Percentiles rank a stretch among this genome's conserved stretches.
Evolutionary conservation across 2,888 invertebrate species (phyloP).

Genomic region (Sympetrum striolatum): DNA sequence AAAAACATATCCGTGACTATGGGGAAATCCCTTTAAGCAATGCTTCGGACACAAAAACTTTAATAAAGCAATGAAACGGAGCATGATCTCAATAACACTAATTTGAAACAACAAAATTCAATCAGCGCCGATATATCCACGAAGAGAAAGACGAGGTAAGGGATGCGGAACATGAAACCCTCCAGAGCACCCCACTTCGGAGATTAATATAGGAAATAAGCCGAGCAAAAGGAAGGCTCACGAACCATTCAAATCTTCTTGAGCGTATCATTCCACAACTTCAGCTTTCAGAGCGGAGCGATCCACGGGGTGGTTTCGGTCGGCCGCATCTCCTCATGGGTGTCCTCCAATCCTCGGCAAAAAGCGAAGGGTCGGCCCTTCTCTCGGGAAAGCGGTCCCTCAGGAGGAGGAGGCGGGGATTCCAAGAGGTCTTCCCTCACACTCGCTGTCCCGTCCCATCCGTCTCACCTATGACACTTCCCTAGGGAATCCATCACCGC

Average conservation of each 20-base stretch:
- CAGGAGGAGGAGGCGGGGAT: slow-evolving; percentile 52
- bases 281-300: slow-evolving; percentile 15
- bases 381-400: slow-evolving; percentile 56
- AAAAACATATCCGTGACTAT: too few species aligned
- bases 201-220: neutral
- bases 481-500: neutral
- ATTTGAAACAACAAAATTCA: neutral
- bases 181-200: neutral
- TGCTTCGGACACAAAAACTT: too few species aligned
- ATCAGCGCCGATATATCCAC: neutral
- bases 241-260: slow-evolving; percentile 38
- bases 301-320: neutral
- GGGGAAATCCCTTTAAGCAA: too few species aligned
- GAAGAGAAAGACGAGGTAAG: neutral
- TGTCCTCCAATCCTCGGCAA: neutral
- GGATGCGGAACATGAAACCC: neutral
- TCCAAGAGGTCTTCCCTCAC: neutral
- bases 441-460: neutral
- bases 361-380: slow-evolving; percentile 53
- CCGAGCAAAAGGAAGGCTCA: neutral
- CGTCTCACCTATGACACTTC: neutral
- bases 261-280: slow-evolving; percentile 37
- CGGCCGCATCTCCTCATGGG: neutral
- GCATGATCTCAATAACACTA: neutral
- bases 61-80: too few species aligned